A percentile compares a stretch with the other conserved stretches of the same genome.
Conservation (phyloP, 2,113 vertebrate genomes). For the Candoia aspera region DNA sequence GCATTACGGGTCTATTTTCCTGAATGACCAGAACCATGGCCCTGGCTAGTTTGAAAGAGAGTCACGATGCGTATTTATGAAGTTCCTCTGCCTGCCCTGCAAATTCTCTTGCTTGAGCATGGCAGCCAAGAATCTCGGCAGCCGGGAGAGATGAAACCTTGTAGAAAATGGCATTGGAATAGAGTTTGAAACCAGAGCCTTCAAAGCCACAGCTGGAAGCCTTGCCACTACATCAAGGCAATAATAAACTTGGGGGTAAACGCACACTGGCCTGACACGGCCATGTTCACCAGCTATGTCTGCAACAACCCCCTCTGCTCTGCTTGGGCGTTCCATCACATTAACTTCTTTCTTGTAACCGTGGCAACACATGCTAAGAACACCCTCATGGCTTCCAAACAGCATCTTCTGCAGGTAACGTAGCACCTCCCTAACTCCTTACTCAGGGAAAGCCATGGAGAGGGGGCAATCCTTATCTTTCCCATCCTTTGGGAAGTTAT, state of each 20-base stretch:
- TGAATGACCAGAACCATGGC: background rate
- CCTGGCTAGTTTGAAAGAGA: background rate
- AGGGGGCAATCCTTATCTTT: background rate
- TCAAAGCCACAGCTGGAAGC: conserved; percentile 60
- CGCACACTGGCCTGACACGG: background rate
- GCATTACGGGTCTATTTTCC: background rate
- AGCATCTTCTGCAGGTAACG: conserved; percentile 30
- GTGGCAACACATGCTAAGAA: conserved; percentile 66
- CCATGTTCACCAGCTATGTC: conserved; percentile 41
- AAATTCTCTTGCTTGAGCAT: rapidly evolving
- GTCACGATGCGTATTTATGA: rapidly evolving
- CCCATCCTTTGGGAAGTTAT: background rate
- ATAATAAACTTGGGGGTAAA: conserved; percentile 49
- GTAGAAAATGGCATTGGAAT: conserved; percentile 20
- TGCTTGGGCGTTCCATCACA: conserved; percentile 62
- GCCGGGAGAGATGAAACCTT: background rate
- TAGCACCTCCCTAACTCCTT: conserved; percentile 6
- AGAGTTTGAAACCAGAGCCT: conserved; percentile 58
- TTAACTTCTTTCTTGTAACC: conserved; percentile 63
- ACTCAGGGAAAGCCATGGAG: background rate
- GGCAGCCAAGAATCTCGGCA: rapidly evolving
- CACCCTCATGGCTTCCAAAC: background rate
- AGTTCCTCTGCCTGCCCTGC: background rate
- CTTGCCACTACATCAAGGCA: conserved; percentile 51
- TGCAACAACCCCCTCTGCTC: conserved; percentile 44